Evolutionary conservation across 2,888 invertebrate species (phyloP), one percentile per base, ranked within the genome.

Genomic region (Coronaproctus castanopsis): DNA sequence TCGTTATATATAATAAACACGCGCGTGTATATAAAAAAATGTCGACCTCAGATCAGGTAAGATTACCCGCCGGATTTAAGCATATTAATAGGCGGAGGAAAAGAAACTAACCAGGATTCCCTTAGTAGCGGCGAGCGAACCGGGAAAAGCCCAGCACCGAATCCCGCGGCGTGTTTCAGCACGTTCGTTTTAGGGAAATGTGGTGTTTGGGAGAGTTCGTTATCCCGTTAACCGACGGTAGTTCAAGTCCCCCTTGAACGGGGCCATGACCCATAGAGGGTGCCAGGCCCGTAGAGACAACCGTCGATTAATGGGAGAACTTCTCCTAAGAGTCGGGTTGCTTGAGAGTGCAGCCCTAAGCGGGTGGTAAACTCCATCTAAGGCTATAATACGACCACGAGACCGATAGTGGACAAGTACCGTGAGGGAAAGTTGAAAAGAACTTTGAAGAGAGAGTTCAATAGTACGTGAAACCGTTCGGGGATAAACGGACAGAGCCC

Each of bases 351-450:
- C 77, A 77, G 75, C 76, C 73, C 74, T 71, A 78, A 79, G 73
- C 68, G 72, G 77, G 77, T 75, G 78, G 78, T 79, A 78, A 78
- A 76, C 71, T 74, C 73, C 73, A 72, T 74, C 73, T 73, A 74
- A 74, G 71, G 72, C 74, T 74, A 78, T n/a, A 80, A 80, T 80
- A 78, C 74, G 66, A 72, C 72, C 75, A 74, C 73, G 77, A 79
- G 77, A 76, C 78, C 78, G 78, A 80, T 79, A 79, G 79, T 76
- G 74, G 75, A 74, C 73, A 79, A 79, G 77, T 78, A 78, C 77
- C 78, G 78, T 77, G 79, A 80, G 77, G 78, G 78, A 81, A 80
- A 81, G 79, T 74, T 80, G 78, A 76, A 79, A 79, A 80, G 78
- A 75, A 80, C 79, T 80, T 77, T 78, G 78, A 78, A 79, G 76